Conservation (phyloP, 1,140 invertebrate species). For the Drosophila varians region DNA sequence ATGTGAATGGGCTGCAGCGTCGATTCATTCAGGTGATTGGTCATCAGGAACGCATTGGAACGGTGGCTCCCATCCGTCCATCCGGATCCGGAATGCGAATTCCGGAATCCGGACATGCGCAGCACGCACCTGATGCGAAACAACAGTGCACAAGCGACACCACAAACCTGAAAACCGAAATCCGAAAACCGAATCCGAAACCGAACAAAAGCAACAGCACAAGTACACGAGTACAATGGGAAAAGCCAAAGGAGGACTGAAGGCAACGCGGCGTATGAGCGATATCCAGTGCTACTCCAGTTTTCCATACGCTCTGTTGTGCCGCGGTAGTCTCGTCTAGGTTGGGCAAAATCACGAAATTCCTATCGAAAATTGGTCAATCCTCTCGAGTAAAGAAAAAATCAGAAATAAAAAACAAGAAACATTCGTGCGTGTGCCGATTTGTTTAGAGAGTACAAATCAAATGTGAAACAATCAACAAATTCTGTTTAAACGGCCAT, state of each 20-base stretch:
- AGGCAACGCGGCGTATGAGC: conserved; percentile 74
- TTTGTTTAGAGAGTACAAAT: conserved; percentile 55
- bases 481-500: conserved; percentile 43
- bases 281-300: conserved; percentile 76
- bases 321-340: conserved; percentile 22
- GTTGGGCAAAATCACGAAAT: conserved; percentile 5
- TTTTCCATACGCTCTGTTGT: conserved; percentile 71
- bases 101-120: conserved; percentile 63
- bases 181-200: conserved; percentile 18
- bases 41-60: conserved; percentile 26
- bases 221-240: conserved; percentile 44
- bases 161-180: conserved; percentile 16
- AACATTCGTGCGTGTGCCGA: conserved; percentile 44
- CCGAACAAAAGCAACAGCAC: conserved; percentile 59
- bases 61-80: conserved; percentile 9
- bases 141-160: conserved; percentile 30
- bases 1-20: conserved; percentile 3
- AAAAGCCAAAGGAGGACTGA: conserved; percentile 18
- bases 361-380: conserved; percentile 9
- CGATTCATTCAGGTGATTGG: conserved; percentile 37
- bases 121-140: conserved; percentile 41
- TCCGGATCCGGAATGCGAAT: conserved; percentile 27
- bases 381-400: conserved; percentile 18
- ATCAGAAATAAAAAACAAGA: conserved; percentile 26
- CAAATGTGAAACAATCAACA: conserved; percentile 55